Evolutionary conservation across 2,113 vertebrate species (phyloP), one percentile per base, ranked within the genome.

Genomic region (Osmerus mordax): DNA sequence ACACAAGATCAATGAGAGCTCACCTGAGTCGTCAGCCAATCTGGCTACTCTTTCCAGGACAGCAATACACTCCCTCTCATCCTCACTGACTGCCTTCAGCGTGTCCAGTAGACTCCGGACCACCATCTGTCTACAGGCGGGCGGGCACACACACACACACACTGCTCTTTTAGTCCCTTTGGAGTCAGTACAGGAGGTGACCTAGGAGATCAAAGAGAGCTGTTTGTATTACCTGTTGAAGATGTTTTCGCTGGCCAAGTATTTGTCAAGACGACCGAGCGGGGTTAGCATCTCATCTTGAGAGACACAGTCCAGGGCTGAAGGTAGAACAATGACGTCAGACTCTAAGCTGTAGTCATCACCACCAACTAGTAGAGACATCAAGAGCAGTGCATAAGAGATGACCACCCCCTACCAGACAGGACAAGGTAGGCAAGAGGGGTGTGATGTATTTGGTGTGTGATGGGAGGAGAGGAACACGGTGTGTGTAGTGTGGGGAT

Each of bases 271-370:
- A 90, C 94, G 93, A 83, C 94, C 94, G 90, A 96, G 85, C 62
- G 95, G 94, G 23, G 94, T 96, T 93, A 96, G 91, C 94, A 95
- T 94, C 89, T 96, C 95, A 95, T 96, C 95, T 94, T 96, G 94
- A 89, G 94, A 94, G 88, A 96, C 92, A 88, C 95, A 95, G 91
- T 96, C 95, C 94, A 96, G 88, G 91, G 94, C 94, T 95, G 94
- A 94, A 94, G 93, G 92, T 90, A 94, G 89, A 94, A 95, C 92
- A 93, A 95, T 93, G 91, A 94, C 90, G 93, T 95, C 94, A 95
- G 93, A 95, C 91, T 95, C 94, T 93, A 94, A 95, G 92, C 92
- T 94, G 93, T 92, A 95, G 93, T 93, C 94, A 94, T 95, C 94
- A 92, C 94, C 93, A 95, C 93, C 94, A 94, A 95, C 94, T 95